Conservation (phyloP, 37 sponge, comb jelly and placozoan genomes). For the Lycopodina hypogea region DNA sequence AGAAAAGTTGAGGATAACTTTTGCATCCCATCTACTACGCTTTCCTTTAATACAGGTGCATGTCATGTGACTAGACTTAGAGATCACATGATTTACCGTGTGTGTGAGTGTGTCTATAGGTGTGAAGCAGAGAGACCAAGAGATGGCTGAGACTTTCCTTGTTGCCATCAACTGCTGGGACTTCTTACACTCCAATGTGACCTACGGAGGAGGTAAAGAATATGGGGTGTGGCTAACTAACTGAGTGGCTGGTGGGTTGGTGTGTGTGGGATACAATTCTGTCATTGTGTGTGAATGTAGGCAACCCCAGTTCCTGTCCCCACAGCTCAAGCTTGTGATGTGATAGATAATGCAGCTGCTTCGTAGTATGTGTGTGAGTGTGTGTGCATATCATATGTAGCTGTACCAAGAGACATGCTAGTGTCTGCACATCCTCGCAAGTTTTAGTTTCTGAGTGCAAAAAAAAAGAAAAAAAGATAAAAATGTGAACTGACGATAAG, state of each 20-base stretch:
- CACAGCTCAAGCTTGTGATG: no score
- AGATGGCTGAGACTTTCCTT: slow-evolving; percentile 60
- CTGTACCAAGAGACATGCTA: no score
- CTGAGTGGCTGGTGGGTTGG: neutral
- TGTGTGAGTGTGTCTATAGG: neutral
- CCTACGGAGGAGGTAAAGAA: slow-evolving; percentile 64
- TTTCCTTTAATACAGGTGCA: slow-evolving; percentile 39
- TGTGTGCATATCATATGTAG: no score
- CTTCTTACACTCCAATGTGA: slow-evolving; percentile 78
- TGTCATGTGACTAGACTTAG: neutral
- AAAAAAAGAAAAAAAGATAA: no score
- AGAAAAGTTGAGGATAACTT: slow-evolving; percentile 44
- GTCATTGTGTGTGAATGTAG: neutral
- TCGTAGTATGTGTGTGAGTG: no score
- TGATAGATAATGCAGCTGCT: no score
- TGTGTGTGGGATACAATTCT: neutral
- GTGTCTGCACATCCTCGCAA: no score
- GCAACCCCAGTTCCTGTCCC: no score
- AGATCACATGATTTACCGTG: neutral
- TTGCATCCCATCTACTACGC: neutral
- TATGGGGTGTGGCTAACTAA: neutral
- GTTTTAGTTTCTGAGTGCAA: no score
- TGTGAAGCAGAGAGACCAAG: slow-evolving; percentile 16
- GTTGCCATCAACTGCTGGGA: slow-evolving; percentile 79
- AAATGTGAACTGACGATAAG: no score